phyloP scores from a whole-genome alignment of 2,797 vertebrate species.

The Acipenser transmontanus region DNA sequence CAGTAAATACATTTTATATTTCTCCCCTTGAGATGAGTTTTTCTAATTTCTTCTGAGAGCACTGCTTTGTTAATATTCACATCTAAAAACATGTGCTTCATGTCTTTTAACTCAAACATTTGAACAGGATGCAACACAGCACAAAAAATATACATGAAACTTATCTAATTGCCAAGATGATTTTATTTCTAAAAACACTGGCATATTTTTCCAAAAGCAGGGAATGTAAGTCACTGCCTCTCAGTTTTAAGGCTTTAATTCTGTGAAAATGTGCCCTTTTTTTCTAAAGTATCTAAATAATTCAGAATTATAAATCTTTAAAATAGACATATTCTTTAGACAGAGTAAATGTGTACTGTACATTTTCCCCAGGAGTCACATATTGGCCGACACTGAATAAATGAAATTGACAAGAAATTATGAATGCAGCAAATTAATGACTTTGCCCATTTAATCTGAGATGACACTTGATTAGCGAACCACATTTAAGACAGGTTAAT shows the following conservation, averaged over 20 bases:
- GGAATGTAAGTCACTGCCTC: slow-evolving; percentile 47
- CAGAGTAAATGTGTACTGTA: slow-evolving; percentile 66
- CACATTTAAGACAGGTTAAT: slow-evolving; percentile 20
- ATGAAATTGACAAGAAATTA: slow-evolving; percentile 43
- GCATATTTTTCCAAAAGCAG: neutral
- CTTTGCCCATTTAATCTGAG: neutral
- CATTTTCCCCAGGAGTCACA: slow-evolving; percentile 52
- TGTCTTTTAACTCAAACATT: neutral
- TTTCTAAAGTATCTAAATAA: slow-evolving; percentile 42
- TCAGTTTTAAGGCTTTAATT: slow-evolving; percentile 66
- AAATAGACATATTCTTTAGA: slow-evolving; percentile 67
- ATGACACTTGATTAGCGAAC: neutral
- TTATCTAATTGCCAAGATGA: neutral
- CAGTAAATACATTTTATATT: too few relatives aligned
- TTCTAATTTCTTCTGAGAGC: too few relatives aligned
- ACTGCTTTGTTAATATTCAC: too few relatives aligned
- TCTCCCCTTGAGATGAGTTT: too few relatives aligned
- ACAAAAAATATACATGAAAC: neutral
- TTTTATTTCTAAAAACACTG: neutral
- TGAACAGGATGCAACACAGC: neutral
- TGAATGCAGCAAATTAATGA: slow-evolving; percentile 30
- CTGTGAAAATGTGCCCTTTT: slow-evolving; percentile 49
- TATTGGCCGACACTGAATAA: slow-evolving; percentile 59
- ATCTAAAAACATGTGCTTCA: too few relatives aligned
- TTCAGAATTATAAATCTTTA: slow-evolving; percentile 70